Conservation (phyloP, 2,888 invertebrate genomes). For the Palloptera scutellata region DNA sequence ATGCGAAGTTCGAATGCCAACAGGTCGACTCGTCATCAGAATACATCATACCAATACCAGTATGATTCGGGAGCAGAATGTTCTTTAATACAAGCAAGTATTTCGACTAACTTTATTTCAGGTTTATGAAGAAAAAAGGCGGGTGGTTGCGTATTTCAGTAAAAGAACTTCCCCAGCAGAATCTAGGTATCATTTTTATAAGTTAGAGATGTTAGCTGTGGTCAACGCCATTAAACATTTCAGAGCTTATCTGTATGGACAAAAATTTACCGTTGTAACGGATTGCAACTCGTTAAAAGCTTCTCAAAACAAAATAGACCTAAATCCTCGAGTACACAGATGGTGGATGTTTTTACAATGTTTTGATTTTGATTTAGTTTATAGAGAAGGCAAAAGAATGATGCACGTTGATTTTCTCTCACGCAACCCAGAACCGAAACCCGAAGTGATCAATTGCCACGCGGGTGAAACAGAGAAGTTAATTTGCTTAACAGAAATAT, state of each 20-base stretch:
- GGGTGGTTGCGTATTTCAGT: not conserved
- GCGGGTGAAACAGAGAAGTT: slow-evolving; percentile 2
- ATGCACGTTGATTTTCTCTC: slow-evolving; percentile 23
- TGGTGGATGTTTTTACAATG: slow-evolving; percentile 9
- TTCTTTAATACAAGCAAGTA: slow-evolving; percentile 23
- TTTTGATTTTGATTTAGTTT: slow-evolving; percentile 22
- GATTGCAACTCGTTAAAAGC: slow-evolving; percentile 34
- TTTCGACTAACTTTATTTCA: slow-evolving; percentile 3
- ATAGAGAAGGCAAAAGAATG: slow-evolving; percentile 26
- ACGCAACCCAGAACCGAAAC: slow-evolving; percentile 13
- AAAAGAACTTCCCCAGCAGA: slow-evolving; percentile 16
- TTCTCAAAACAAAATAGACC: slow-evolving; percentile 22
- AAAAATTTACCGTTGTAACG: slow-evolving; percentile 29
- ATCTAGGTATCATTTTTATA: slow-evolving; percentile 35
- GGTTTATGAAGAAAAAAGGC: not conserved
- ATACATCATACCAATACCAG: too few relatives aligned
- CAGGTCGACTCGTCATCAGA: too few relatives aligned
- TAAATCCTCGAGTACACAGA: slow-evolving; percentile 3
- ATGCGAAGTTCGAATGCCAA: slow-evolving; percentile 25
- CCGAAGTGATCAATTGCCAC: not conserved
- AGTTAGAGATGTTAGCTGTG: slow-evolving; percentile 39
- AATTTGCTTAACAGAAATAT: slow-evolving; percentile 1
- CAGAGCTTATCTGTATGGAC: slow-evolving; percentile 35
- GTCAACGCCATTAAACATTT: slow-evolving; percentile 38
- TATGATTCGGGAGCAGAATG: slow-evolving; percentile 29